These are phyloP conservation scores for Craseonycteris thonglongyai DNA, from an alignment of 2,113 vertebrate species.

Conservation along the genomic window DNA sequence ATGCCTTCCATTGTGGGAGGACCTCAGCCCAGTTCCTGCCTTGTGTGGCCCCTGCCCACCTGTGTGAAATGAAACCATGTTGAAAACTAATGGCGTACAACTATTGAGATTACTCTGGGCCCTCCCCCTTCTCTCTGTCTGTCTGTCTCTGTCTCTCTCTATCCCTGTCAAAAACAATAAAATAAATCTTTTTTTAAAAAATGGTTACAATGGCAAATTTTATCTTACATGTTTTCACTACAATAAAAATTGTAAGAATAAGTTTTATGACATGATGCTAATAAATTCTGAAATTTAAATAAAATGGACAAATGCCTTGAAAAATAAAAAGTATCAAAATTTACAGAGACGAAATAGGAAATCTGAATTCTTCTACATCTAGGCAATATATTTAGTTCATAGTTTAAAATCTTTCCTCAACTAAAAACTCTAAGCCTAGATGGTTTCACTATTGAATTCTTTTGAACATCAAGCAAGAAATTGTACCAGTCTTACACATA, in stretches of 20 bases:
- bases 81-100: too few species aligned
- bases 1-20: too few species aligned
- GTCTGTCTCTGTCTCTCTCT: too few species aligned
- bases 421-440: not conserved
- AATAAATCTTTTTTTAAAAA: too few species aligned
- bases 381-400: not conserved
- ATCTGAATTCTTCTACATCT: not conserved
- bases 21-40: too few species aligned
- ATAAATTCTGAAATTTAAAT: conserved; percentile 8
- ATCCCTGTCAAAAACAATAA: too few species aligned
- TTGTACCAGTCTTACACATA: not conserved
- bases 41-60: too few species aligned
- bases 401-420: conserved; percentile 8
- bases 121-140: too few species aligned
- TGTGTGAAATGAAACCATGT: too few species aligned
- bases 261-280: not conserved
- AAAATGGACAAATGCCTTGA: not conserved
- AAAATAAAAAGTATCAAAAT: not conserved
- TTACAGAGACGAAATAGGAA: not conserved
- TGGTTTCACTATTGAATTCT: not conserved
- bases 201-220: not conserved
- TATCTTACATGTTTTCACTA: not conserved
- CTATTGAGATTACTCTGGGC: too few species aligned
- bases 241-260: not conserved
- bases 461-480: not conserved